Conservation (phyloP, 2,888 invertebrate genomes). For the Hybos culiciformis region DNA sequence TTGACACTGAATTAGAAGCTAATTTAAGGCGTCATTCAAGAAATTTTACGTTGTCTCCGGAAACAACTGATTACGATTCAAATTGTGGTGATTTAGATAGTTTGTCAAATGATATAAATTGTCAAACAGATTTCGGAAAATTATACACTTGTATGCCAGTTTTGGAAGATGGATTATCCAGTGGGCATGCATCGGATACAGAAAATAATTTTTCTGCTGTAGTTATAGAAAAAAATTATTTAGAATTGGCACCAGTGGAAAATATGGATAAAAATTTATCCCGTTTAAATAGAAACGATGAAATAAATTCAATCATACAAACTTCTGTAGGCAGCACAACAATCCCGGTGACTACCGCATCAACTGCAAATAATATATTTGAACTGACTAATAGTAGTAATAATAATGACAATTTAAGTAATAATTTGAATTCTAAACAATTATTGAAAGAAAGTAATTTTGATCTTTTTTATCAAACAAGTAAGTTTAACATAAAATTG, state of each 20-base stretch:
- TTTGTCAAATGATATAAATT: constrained; percentile 34
- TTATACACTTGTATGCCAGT: constrained; percentile 75
- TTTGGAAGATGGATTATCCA: constrained; percentile 85
- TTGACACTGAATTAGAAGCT: constrained; percentile 30
- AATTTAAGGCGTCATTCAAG: constrained; percentile 45
- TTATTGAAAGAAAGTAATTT: constrained; percentile 17
- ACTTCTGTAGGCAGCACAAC: background rate
- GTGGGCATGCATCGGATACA: constrained; percentile 84
- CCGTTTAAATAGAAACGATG: constrained; percentile 15
- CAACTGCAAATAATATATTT: constrained; percentile 14
- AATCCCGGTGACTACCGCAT: constrained; percentile 12
- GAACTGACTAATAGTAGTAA: constrained; percentile 12
- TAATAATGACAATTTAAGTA: background rate
- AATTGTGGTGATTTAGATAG: constrained; percentile 78
- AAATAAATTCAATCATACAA: constrained; percentile 4
- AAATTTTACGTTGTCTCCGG: constrained; percentile 82
- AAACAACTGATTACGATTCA: constrained; percentile 87
- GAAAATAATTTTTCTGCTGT: constrained; percentile 53
- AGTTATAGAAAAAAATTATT: constrained; percentile 20
- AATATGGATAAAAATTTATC: constrained; percentile 8
- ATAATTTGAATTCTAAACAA: constrained; percentile 4
- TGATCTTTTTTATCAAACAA: constrained; percentile 27
- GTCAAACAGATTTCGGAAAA: constrained; percentile 44
- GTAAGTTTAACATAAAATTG: constrained; percentile 15
- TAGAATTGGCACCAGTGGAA: constrained; percentile 15